Evolutionary conservation across 2,888 invertebrate genomes (phyloP).

Genomic region (Xanthorhoe spadicearia): DNA sequence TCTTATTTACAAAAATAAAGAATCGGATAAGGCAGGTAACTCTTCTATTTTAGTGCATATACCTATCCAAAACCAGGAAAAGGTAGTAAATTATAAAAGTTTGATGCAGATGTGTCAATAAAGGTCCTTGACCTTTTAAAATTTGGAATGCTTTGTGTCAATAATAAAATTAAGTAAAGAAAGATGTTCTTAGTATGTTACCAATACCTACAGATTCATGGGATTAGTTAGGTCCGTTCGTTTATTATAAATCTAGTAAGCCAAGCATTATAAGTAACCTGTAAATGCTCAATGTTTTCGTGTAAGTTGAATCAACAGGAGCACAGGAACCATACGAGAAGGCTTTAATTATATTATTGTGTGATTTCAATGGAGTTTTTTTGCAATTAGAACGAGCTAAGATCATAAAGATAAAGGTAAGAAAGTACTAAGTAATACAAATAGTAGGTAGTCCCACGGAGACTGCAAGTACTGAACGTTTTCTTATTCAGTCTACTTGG

Average conservation of each 20-base stretch:
- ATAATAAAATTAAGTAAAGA: too few species aligned
- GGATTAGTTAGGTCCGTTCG: background rate
- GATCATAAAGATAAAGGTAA: background rate
- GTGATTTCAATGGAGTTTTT: background rate
- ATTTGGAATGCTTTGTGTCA: background rate
- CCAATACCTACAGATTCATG: too few species aligned
- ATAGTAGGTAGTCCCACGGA: background rate
- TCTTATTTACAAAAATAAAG: too few species aligned
- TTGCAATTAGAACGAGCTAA: background rate
- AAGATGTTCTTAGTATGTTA: background rate
- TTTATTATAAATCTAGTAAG: background rate
- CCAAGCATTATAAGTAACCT: background rate
- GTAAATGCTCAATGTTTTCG: background rate
- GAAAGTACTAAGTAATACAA: too few species aligned
- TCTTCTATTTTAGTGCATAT: too few species aligned
- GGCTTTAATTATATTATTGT: background rate
- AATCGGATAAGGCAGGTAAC: too few species aligned
- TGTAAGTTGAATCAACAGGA: background rate
- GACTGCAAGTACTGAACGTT: background rate
- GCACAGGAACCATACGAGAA: background rate
- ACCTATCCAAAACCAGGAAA: too few species aligned
- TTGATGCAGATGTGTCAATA: slow-evolving; percentile 12
- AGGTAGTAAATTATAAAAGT: background rate
- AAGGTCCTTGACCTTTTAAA: slow-evolving; percentile 12
- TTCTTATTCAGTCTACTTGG: background rate